A percentile compares a stretch with the other conserved stretches of the same genome.
Conservation (phyloP, 1,140 invertebrate genomes). For the Aporrectodea caliginosa region DNA sequence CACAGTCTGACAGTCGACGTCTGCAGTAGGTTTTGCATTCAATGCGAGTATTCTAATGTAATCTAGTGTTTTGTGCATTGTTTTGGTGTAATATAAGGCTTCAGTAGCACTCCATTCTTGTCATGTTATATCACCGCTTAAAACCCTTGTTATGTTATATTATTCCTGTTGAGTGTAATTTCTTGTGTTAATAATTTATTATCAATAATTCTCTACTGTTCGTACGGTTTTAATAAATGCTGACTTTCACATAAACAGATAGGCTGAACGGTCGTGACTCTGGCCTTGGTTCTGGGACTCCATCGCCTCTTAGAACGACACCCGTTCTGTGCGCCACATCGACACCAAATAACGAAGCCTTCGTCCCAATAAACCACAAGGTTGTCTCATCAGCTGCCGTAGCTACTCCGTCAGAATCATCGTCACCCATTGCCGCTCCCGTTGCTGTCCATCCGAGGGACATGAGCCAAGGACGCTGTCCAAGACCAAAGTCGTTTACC, state of each 20-base stretch:
- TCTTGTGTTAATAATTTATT: too few species aligned
- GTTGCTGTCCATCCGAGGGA: neutral
- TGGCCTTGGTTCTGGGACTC: constrained; percentile 50
- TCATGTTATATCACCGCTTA: too few species aligned
- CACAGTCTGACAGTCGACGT: neutral
- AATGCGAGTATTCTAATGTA: too few species aligned
- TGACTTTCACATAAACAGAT: too few species aligned
- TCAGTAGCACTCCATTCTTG: too few species aligned
- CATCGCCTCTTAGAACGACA: constrained; percentile 43
- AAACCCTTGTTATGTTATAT: too few species aligned
- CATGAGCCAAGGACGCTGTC: neutral
- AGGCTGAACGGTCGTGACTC: constrained; percentile 45
- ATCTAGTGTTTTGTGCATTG: too few species aligned
- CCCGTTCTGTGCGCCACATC: constrained; percentile 22
- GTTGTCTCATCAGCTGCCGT: too few species aligned
- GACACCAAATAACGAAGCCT: constrained; percentile 11
- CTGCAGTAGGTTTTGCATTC: neutral
- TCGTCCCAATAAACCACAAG: neutral
- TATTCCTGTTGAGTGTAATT: too few species aligned
- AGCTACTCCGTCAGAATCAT: neutral
- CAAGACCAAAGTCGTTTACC: neutral
- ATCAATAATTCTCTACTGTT: too few species aligned
- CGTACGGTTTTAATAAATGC: too few species aligned
- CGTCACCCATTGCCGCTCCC: neutral
- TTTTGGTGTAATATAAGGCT: too few species aligned